These are phyloP conservation scores for Polypedilum pembai DNA, from an alignment of 1,140 invertebrate genomes.

Conservation along the genomic window DNA sequence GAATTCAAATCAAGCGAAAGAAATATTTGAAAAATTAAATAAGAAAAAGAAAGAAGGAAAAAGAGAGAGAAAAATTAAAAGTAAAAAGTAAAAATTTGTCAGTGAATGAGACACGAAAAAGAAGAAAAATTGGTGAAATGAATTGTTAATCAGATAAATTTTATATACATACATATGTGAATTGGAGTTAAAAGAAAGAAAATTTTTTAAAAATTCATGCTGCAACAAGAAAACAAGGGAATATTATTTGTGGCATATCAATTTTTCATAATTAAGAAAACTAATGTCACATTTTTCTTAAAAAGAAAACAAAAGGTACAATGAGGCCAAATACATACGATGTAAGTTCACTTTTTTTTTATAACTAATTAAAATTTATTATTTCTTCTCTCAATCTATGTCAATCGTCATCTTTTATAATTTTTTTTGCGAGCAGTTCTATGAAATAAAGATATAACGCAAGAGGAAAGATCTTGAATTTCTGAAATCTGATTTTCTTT, in stretches of 20 bases:
- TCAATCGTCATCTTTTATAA: background rate
- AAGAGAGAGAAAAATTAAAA: background rate
- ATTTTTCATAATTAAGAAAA: slow-evolving; percentile 29
- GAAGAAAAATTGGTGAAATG: slow-evolving; percentile 25
- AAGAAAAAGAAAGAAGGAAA: background rate
- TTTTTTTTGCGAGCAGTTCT: background rate
- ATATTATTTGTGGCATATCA: slow-evolving; percentile 24
- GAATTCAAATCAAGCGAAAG: too few species aligned
- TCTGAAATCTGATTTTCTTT: slow-evolving; percentile 6
- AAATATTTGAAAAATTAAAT: background rate
- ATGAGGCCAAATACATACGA: slow-evolving; percentile 28
- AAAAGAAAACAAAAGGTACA: slow-evolving; percentile 28
- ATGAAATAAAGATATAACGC: background rate
- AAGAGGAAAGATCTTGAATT: slow-evolving; percentile 18
- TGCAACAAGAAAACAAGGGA: background rate
- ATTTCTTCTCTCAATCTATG: background rate
- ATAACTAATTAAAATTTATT: background rate
- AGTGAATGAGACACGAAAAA: background rate
- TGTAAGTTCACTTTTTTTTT: slow-evolving; percentile 9
- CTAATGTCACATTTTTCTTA: slow-evolving; percentile 28
- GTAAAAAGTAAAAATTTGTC: background rate
- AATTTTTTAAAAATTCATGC: background rate
- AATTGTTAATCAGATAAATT: slow-evolving; percentile 8
- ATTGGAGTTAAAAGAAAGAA: background rate
- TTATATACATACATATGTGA: background rate